phyloP scores from a whole-genome alignment of 2,113 vertebrate genomes.

The Hydrochoerus hydrochaeris region DNA sequence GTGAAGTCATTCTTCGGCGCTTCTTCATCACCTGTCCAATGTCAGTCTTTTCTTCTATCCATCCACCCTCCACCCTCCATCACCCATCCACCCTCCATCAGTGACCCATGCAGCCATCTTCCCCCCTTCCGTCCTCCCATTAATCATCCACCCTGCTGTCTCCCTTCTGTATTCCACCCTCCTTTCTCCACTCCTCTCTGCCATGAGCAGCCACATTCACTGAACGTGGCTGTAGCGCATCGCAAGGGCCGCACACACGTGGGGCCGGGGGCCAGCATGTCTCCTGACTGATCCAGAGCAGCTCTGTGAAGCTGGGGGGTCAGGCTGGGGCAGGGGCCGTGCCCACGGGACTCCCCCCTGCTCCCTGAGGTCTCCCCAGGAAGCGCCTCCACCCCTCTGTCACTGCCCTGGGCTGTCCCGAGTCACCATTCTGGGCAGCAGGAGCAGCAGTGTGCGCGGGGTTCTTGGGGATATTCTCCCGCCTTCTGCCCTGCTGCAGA shows the following conservation, averaged over 20 bases:
- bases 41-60: too few species aligned
- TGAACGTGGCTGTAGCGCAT: background rate
- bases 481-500: background rate
- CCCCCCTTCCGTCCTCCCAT: too few species aligned
- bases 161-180: background rate
- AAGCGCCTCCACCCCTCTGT: rapidly evolving
- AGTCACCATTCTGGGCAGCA: too few species aligned
- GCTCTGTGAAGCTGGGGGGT: rapidly evolving
- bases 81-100: background rate
- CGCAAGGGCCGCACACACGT: background rate
- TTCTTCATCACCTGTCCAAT: too few species aligned
- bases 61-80: too few species aligned
- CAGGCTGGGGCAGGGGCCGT: rapidly evolving
- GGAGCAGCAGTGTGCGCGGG: background rate
- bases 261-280: rapidly evolving
- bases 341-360: background rate
- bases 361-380: background rate
- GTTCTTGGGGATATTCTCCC: background rate
- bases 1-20: too few species aligned
- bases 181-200: too few species aligned
- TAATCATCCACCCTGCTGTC: rapidly evolving
- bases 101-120: background rate
- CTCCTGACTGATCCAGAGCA: rapidly evolving
- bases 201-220: background rate
- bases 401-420: background rate